These are phyloP conservation scores for Anableps anableps DNA, from an alignment of 2,797 vertebrate species.

Conservation along the genomic window DNA sequence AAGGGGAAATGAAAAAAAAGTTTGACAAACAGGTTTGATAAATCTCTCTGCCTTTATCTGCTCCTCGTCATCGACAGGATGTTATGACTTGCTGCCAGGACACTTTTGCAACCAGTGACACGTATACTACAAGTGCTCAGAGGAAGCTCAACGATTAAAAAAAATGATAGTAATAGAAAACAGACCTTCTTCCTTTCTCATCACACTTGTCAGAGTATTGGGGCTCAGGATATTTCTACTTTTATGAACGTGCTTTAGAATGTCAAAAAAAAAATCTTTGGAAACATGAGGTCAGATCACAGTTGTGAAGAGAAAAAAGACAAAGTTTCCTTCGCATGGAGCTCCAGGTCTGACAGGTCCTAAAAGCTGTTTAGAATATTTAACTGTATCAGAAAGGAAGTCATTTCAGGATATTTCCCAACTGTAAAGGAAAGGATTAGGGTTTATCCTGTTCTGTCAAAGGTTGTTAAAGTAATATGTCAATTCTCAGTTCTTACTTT, in stretches of 20 bases:
- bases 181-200: neutral
- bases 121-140: neutral
- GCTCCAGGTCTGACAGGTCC: no score
- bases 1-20: neutral
- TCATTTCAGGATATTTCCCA: neutral
- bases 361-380: no score
- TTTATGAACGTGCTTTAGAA: neutral
- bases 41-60: constrained; percentile 60
- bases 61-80: constrained; percentile 67
- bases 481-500: neutral
- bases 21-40: constrained; percentile 30
- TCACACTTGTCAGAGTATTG: neutral
- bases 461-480: no score
- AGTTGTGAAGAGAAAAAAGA: neutral
- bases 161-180: neutral
- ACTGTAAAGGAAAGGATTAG: neutral
- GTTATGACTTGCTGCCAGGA: constrained; percentile 60
- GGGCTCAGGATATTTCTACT: neutral
- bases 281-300: neutral
- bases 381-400: neutral
- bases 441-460: neutral
- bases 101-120: neutral
- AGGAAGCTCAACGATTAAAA: neutral
- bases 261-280: neutral
- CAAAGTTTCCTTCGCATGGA: neutral